Percentiles rank a stretch among this genome's conserved stretches.
These are phyloP conservation scores for Microctenopoma stevenorrisi DNA, from an alignment of 2,797 vertebrate genomes.

Conservation along the genomic window DNA sequence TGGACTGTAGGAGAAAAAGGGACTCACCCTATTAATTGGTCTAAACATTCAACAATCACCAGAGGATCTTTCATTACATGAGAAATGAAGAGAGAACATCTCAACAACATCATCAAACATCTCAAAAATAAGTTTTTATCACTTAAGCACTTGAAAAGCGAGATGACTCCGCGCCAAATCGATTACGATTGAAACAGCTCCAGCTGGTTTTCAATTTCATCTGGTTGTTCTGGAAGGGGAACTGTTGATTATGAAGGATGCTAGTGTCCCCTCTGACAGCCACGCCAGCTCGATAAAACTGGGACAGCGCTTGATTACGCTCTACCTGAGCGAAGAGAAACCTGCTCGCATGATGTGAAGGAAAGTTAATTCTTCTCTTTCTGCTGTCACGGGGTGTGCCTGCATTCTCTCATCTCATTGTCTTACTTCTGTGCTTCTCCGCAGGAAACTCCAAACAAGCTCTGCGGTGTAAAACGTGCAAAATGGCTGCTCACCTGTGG, in stretches of 20 bases:
- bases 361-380: conserved; percentile 12
- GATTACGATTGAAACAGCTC: conserved; percentile 56
- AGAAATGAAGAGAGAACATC: conserved; percentile 20
- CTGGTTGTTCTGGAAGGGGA: conserved; percentile 45
- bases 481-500: conserved; percentile 92
- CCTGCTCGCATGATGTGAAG: conserved; percentile 25
- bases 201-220: conserved; percentile 63
- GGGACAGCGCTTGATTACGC: conserved; percentile 36
- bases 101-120: too few relatives aligned
- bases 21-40: neutral
- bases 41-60: conserved; percentile 13
- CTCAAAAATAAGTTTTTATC: too few relatives aligned
- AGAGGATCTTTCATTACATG: conserved; percentile 21
- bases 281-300: conserved; percentile 22
- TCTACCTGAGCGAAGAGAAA: conserved; percentile 35
- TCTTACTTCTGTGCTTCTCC: conserved; percentile 32
- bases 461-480: conserved; percentile 92
- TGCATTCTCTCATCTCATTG: conserved; percentile 25
- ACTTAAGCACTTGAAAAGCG: conserved; percentile 16
- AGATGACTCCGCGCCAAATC: conserved; percentile 51
- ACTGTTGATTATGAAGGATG: conserved; percentile 60
- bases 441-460: conserved; percentile 94
- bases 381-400: neutral
- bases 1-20: conserved; percentile 21
- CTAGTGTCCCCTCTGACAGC: conserved; percentile 21